Base-by-base conservation (phyloP, 2,113 vertebrate genomes). In the Hirundichthys speculiger region DNA sequence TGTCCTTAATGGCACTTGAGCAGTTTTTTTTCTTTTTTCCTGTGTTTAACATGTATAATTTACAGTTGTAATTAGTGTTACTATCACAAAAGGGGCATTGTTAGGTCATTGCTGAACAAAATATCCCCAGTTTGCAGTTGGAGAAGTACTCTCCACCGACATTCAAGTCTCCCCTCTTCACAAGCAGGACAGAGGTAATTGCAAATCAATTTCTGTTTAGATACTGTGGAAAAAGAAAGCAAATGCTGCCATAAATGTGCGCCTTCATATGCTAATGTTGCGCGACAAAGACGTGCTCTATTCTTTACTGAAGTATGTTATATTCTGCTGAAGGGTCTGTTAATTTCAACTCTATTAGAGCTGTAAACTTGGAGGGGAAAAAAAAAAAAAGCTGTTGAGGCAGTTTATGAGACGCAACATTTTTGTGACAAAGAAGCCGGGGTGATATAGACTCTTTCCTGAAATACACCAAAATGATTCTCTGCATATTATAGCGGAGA, bases 401-500 rank as follows among this genome's bases (percentile, higher is more conserved):
- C 27, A 15, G 13, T 9, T 20, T 8, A 18, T 18, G 10, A 5
- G 30, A 14, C 5, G 34, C 30, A n/a, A 42, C 19, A 42, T 39
- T 52, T 43, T 40, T 13, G 24, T 43, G 14, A 16, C 19, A 19
- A 41, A 7, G 39, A 49, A 34, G n/a, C 18, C 20, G 7, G 9
- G 18, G 11, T 16, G 5, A 52, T 47, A 19, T 2, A 34, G n/a
- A 61, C 4, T 9, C 5, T 51, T 46, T 41, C 27, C 16, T 27
- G 22, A 51, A 53, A 49, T 18, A 53, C 12, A 30, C 4, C 13
- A 61, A 61, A 60, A 64, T 40, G 53, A 3, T 45, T 56, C 15
- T 24, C 24, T 50, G 61, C 47, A 73, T 39, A 58, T 64, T 49
- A 47, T 1, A 39, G 13, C n/a, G 51, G n/a, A 57, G 47, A 50